Conservation (phyloP, 2,888 invertebrate species). For the Cyaniris semiargus region DNA sequence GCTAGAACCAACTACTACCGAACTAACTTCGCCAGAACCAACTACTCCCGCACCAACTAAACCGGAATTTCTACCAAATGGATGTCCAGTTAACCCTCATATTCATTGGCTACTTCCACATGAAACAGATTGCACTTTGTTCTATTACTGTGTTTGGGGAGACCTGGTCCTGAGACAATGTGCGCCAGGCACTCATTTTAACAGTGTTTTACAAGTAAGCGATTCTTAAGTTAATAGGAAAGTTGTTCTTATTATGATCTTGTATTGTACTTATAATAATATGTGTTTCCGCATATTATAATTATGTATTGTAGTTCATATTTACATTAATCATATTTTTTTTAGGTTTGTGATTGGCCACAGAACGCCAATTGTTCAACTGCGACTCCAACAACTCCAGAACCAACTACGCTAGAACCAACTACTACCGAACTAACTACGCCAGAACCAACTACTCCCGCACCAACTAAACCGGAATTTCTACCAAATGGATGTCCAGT, state of each 20-base stretch:
- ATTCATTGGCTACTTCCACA: constrained; percentile 64
- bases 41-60: not conserved
- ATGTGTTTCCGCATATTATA: no score
- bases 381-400: constrained; percentile 30
- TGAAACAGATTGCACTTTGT: constrained; percentile 55
- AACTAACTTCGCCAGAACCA: constrained; percentile 33
- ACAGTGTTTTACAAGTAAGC: constrained; percentile 56
- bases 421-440: constrained; percentile 32
- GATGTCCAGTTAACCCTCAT: constrained; percentile 61
- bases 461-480: constrained; percentile 44
- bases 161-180: constrained; percentile 51
- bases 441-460: not conserved
- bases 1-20: not conserved
- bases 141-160: constrained; percentile 68
- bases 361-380: not conserved
- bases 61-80: constrained; percentile 54
- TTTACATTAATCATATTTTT: not conserved
- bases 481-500: constrained; percentile 64
- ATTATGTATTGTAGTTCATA: no score
- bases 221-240: no score
- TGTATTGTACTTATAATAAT: no score
- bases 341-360: not conserved
- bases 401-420: constrained; percentile 10
- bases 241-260: no score
- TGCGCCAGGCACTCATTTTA: constrained; percentile 54